Conservation (phyloP, 2,888 invertebrate species). For the Seira ritae region DNA sequence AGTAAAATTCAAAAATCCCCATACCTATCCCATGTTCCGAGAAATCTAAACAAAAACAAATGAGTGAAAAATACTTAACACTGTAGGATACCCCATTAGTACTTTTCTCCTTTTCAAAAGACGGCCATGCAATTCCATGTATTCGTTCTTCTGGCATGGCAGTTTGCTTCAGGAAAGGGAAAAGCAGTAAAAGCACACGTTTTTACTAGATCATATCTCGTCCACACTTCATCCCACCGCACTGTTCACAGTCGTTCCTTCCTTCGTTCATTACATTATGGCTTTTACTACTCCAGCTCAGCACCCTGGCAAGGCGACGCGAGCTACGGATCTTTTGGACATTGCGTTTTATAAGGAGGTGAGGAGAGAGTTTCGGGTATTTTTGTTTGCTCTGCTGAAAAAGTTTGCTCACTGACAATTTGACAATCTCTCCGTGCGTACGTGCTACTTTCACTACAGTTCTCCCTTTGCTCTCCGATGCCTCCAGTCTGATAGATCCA, state of each 20-base stretch:
- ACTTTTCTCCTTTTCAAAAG: background rate
- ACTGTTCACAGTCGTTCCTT: background rate
- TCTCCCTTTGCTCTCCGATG: background rate
- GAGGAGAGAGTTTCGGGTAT: background rate
- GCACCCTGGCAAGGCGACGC: background rate
- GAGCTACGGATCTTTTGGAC: no score
- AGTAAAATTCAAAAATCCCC: background rate
- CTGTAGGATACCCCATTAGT: background rate
- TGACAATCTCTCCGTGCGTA: conserved; percentile 48
- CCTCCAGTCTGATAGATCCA: background rate
- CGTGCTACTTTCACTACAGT: conserved; percentile 13
- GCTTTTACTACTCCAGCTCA: background rate
- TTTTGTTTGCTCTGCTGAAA: conserved; percentile 15
- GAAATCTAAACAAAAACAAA: background rate
- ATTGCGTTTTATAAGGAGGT: background rate
- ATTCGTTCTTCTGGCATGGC: no score
- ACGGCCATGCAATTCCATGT: no score
- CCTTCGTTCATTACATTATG: background rate
- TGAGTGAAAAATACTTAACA: background rate
- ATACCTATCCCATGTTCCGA: background rate
- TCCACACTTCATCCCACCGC: background rate
- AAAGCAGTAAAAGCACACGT: conserved; percentile 6
- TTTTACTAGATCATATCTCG: background rate
- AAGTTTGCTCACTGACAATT: conserved; percentile 57
- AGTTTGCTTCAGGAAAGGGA: no score